Conservation (phyloP, 2,888 invertebrate species). For the Mystacides longicornis region DNA sequence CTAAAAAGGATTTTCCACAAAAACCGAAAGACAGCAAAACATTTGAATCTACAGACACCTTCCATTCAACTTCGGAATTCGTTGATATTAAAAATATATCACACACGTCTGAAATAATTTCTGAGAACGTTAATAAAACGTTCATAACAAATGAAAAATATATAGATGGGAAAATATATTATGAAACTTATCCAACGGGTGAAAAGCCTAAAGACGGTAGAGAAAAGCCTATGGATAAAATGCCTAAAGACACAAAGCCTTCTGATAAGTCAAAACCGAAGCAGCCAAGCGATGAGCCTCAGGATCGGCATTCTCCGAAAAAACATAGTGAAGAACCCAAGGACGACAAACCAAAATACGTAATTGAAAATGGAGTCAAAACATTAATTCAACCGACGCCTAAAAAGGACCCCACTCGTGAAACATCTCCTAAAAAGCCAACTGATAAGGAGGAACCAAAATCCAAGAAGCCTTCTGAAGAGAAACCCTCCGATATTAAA, state of each 20-base stretch:
- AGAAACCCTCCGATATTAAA: slow-evolving; percentile 1
- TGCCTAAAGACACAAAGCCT: slow-evolving; percentile 13
- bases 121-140: slow-evolving; percentile 9
- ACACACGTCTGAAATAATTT: slow-evolving; percentile 15
- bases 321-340: slow-evolving; percentile 11
- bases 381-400: slow-evolving; percentile 24
- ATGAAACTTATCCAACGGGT: background rate
- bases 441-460: background rate
- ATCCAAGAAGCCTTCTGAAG: slow-evolving; percentile 2
- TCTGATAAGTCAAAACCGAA: slow-evolving; percentile 7
- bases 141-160: slow-evolving; percentile 9
- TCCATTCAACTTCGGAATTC: too few relatives aligned
- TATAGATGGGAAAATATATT: slow-evolving; percentile 10
- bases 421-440: background rate
- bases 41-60: slow-evolving; percentile 13
- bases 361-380: slow-evolving; percentile 13
- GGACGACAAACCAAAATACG: slow-evolving; percentile 1
- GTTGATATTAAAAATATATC: slow-evolving; percentile 3
- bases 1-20: background rate
- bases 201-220: slow-evolving; percentile 1
- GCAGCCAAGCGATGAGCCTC: slow-evolving; percentile 3
- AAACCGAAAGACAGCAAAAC: slow-evolving; percentile 5
- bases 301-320: background rate
- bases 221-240: slow-evolving; percentile 7
- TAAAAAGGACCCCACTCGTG: background rate